Conservation (phyloP, 2,888 invertebrate species). For the Gymnosoma rotundatum region DNA sequence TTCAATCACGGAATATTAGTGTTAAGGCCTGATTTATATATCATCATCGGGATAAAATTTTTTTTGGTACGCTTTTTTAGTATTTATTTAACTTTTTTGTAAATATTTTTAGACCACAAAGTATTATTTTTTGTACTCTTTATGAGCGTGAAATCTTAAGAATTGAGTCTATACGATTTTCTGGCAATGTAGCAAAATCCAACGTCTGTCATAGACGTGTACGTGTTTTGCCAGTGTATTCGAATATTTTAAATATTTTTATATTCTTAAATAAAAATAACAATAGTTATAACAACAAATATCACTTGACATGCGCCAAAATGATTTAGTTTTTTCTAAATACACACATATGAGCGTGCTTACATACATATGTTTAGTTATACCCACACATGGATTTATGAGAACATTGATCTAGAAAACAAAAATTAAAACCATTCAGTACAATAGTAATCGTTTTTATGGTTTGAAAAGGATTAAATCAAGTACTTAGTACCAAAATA, state of each 20-base stretch:
- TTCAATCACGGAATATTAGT: no score
- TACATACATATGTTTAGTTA: background rate
- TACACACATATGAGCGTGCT: background rate
- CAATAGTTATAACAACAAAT: slow-evolving; percentile 25
- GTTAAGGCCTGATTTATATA: no score
- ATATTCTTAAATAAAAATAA: slow-evolving; percentile 21
- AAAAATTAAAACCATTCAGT: background rate
- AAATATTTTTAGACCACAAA: no score
- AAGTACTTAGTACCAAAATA: background rate
- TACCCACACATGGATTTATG: background rate
- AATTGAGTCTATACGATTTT: no score
- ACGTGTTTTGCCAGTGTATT: slow-evolving; percentile 15
- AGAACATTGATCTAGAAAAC: slow-evolving; percentile 76
- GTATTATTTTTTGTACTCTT: no score
- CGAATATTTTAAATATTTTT: slow-evolving; percentile 22
- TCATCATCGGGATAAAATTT: no score
- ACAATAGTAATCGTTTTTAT: slow-evolving; percentile 71
- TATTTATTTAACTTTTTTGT: no score
- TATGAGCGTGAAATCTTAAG: no score
- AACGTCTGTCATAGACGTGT: no score
- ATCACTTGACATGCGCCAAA: slow-evolving; percentile 53
- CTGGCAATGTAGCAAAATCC: no score
- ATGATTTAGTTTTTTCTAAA: slow-evolving; percentile 37
- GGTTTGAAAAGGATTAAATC: background rate
- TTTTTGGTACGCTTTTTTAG: no score